Evolutionary conservation across 2,888 invertebrate genomes (phyloP), one percentile per base, ranked within the genome.

Genomic region (Apodemia mormo): DNA sequence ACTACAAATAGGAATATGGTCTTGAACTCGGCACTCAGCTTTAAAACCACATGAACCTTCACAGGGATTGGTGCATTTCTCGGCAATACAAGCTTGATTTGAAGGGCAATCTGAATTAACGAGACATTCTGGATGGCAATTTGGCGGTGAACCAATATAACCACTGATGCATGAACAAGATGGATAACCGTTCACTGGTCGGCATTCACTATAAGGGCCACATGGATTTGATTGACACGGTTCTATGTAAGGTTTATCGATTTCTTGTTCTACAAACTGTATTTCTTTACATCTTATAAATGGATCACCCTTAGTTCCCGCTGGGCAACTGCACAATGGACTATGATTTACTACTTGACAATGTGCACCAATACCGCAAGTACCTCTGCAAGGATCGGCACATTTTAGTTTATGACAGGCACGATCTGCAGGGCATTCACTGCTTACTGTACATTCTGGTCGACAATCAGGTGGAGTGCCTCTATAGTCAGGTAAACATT

Each of bases 51-150:
- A 97, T 37, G 96, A 96, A 72, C 97, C 97, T 74, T 96, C 95
- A 81, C 97, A 97, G 68, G 97, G 97, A 85, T 97, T 96, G 45
- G 94, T 94, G 80, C 97, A 97, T 86, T 96, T 97, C 85, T 96
- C 96, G 81, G 96, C 96, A 75, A 96, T 95, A 81, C 97, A 97
- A 9, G 97, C 97, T 81, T 95, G 95, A 79, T 96, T 95, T 76
- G 95, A 95, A 45, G 96, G 94, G 85, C 97, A 97, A 82, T 97
- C 97, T 5, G 96, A 94, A 80, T 97, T 97, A 0, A 96, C 96
- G 8, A 96, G 95, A 85, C 98, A 98, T 87, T 97, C 97, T 1
- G 97, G 97, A 73, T 96, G 95, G 82, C 97, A 97, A 80, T 96
- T 96, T 6, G 97, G 97, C 64, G 97, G 97, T 68, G 94, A 92